These are phyloP conservation scores for Diplodus puntazzo DNA, from an alignment of 2,797 vertebrate species.

Conservation along the genomic window DNA sequence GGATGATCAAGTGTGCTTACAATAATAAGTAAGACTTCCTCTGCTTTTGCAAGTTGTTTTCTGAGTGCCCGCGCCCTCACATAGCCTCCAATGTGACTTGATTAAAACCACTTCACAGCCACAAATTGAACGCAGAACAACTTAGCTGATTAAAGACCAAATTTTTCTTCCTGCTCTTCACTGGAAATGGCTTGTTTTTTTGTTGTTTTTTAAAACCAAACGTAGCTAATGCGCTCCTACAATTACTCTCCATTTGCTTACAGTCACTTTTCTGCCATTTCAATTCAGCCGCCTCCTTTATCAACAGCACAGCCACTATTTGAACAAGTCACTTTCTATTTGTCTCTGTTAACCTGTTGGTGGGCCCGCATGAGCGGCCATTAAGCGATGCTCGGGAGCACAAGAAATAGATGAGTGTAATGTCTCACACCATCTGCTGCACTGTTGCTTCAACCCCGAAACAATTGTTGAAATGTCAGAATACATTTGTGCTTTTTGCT, in stretches of 20 bases:
- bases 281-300: neutral
- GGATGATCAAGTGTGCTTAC: neutral
- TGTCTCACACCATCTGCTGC: conserved; percentile 67
- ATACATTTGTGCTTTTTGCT: conserved; percentile 53
- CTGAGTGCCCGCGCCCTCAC: neutral
- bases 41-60: neutral
- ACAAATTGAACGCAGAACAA: neutral
- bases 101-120: conserved; percentile 16
- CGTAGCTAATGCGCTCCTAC: neutral
- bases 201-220: neutral
- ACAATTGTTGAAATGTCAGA: conserved; percentile 70
- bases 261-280: conserved; percentile 3
- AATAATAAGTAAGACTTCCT: neutral
- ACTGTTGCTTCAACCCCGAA: conserved; percentile 58
- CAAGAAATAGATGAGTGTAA: conserved; percentile 59
- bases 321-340: conserved; percentile 37
- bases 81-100: conserved; percentile 1
- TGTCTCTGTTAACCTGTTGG: conserved; percentile 54
- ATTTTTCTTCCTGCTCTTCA: neutral
- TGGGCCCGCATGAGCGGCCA: conserved; percentile 30
- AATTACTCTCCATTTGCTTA: neutral
- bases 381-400: conserved; percentile 59
- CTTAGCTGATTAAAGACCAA: neutral
- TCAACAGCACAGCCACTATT: conserved; percentile 23
- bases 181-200: neutral